Base-by-base conservation (phyloP, 2,113 vertebrate species). In the Hiodon alosoides region DNA sequence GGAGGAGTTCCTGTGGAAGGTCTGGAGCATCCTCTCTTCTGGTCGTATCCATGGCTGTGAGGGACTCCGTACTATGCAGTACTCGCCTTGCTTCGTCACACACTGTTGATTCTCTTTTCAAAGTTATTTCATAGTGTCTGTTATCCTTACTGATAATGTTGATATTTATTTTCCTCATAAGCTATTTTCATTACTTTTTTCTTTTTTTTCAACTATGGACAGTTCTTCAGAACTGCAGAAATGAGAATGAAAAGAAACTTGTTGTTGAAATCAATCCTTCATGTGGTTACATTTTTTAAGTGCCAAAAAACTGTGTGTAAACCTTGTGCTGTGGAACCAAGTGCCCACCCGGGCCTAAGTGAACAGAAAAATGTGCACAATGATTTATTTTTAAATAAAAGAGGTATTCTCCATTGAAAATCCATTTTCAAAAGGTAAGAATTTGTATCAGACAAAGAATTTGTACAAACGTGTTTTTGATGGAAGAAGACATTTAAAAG, bases 41-140 rank as follows among this genome's bases (percentile, higher is more conserved):
- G 80, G 80, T 83, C 8, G 83, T 85, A 83, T 84, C 87, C 80
- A 78, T 77, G 60, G 75, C 74, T 66, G 55, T 46, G 76, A 11
- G 69, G 81, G 87, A 81, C 82, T 85, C 87, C 89, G 89, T 91
- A 90, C 91, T 92, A 92, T 91, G 90, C 91, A 92, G 90, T 87
- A 87, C 87, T 87, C 79, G 53, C 88, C 13, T 75, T 58, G 73
- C 65, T 84, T 83, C 83, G 80, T 67, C 16, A 14, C 7, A 9
- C 4, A 50, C 70, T 79, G 85, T 86, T 83, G 5, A 76, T 77
- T 84, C 85, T 80, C 70, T 73, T 80, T 64, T 84, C 68, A 79
- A 76, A 81, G 70, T 78, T 47, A 79, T 85, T 88, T 85, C 89
- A 88, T 89, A 84, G 87, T 89, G 89, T 90, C 90, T 88, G 74